Base-by-base conservation (phyloP, 2,797 vertebrate species). In the Rhinogobio ventralis region DNA sequence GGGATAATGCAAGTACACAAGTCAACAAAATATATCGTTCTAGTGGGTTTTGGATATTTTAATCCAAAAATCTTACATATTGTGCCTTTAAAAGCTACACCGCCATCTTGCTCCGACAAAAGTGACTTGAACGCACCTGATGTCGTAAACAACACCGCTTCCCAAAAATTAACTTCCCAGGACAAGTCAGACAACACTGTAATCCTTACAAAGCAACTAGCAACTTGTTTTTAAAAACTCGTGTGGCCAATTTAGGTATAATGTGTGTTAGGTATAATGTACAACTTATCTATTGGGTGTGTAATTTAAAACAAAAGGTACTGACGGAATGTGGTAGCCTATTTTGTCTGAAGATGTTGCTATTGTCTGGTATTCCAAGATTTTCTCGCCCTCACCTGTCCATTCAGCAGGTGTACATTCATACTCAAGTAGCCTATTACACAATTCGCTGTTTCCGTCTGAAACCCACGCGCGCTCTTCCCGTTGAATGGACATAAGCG, bases 401-500 rank as follows among this genome's bases (percentile, higher is more conserved):
- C 30, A 49, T 73, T 60, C 55, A 33, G 68, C 42, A n/a, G n/a
- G n/a, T n/a, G n/a, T n/a, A n/a, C n/a, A n/a, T n/a, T n/a, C n/a
- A 13, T 49, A 3, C 25, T 46, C 42, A 66, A 66, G 25, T 7
- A 57, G 2, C 39, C 39, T 28, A 46, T 28, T 17, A 45, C 10
- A 55, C 51, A 60, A 46, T 30, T 42, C 46, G 17, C 42, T 4
- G 39, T 66, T 66, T 66, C n/a, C 28, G 42, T 73, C 42, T 49
- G 53, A 74, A 73, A 23, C 55, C 53, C 80, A 71, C 67, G 39
- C 36, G 51, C 36, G 5, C 76, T 79, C 60, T 25, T 67, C 17
- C 28, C 0, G 3, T 51, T 67, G 45, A n/a, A 19, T 51, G 28
- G 20, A 51, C 60, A 62, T 2, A 46, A 14, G 36, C 1, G 42